These are phyloP conservation scores for Luidia sarsii DNA, from an alignment of 53 echinoderm and acorn worm genomes.

Conservation along the genomic window DNA sequence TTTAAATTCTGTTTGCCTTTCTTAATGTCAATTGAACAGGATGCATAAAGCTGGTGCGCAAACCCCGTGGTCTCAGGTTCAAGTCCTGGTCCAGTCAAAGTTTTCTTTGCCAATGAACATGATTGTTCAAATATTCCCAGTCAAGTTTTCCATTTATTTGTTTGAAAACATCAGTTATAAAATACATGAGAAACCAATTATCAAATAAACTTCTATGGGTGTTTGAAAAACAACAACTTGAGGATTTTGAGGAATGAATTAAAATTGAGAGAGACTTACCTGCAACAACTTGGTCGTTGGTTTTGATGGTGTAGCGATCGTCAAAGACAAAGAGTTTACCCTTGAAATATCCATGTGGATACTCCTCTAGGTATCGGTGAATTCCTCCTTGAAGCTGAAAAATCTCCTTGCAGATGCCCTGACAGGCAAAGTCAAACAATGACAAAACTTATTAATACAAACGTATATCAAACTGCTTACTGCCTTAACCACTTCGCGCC, in stretches of 20 bases:
- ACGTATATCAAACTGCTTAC: too few species aligned
- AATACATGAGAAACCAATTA: not conserved
- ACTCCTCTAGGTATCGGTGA: conserved; percentile 68
- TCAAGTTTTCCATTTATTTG: too few species aligned
- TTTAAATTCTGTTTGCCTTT: too few species aligned
- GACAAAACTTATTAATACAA: not conserved
- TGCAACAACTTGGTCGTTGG: conserved; percentile 67
- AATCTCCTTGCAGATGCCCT: conserved; percentile 86
- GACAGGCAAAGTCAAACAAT: not conserved
- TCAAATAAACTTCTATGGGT: not conserved
- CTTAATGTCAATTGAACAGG: too few species aligned
- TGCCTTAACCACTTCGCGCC: too few species aligned
- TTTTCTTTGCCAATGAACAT: too few species aligned
- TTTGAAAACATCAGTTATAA: too few species aligned
- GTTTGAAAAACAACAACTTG: not conserved
- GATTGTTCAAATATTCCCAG: too few species aligned
- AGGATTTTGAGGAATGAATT: not conserved
- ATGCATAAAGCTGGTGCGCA: too few species aligned
- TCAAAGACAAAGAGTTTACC: conserved; percentile 96
- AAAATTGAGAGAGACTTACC: conserved; percentile 42
- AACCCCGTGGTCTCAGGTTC: too few species aligned
- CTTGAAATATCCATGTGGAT: conserved; percentile 73
- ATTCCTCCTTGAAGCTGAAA: conserved; percentile 79
- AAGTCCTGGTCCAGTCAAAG: too few species aligned
- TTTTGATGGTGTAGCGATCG: conserved; percentile 73